Evolutionary conservation across 2,797 vertebrate species (phyloP), one percentile per base, ranked within the genome.

Genomic region (Mergus octosetaceus): DNA sequence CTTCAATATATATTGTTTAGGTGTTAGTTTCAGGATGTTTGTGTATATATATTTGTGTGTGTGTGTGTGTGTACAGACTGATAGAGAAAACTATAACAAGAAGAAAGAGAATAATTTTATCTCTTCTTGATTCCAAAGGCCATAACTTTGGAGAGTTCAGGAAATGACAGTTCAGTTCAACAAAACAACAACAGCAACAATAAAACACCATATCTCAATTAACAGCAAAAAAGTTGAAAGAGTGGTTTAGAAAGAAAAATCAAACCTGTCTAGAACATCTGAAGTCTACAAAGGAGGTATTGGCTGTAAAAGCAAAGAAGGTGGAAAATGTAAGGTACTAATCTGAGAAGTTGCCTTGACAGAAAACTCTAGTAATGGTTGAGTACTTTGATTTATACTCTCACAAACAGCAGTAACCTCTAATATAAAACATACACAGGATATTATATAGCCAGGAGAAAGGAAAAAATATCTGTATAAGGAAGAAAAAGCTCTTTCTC

Each of bases 201-300:
- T 39, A 47, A 68, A 49, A 15, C 3, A 0, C 0, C 2, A 7
- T 2, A 8, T 69, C 79, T 85, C 8, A 27, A 6, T 72, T 47
- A 57, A 21, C n/a, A 18, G 4, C 25, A 72, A 51, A 5, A 11
- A 65, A 43, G 7, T 47, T 54, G 10, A 16, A 10, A 47, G 65
- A 70, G 61, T 36, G 3, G n/a, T 58, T 49, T 43, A 54, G 10
- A 11, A 12, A 39, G 27, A 65, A 80, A 86, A 79, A 45, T 22
- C 17, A 57, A 53, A 54, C 39, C 13, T 21, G 17, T 18, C 9
- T 39, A 28, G 14, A 56, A 9, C 5, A 74, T 17, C 17, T 32
- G 36, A 47, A 43, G 25, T 38, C 9, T 1, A 2, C 11, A 45
- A 76, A 6, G 3, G 8, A 66, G 2, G 4, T 3, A 19, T 30